Evolutionary conservation across 2,797 vertebrate species (phyloP), one percentile per base, ranked within the genome.

Genomic region (Girardinus metallicus): DNA sequence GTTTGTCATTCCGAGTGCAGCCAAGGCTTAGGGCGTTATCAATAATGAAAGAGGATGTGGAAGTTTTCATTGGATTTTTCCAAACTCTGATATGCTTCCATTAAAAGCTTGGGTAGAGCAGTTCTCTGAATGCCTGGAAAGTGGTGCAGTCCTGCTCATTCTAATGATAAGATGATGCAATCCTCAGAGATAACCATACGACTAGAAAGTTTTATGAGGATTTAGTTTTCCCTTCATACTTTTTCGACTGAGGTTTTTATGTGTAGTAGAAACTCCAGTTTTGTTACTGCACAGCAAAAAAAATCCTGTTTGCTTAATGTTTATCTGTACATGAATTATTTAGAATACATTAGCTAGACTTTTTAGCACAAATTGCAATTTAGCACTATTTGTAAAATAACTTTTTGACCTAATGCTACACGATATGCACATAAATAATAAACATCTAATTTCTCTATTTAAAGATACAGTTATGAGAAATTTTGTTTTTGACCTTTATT

Each of bases 21-120:
- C 85, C 80, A 87, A 82, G 81, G 85, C 89, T 92, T 79, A 51
- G 78, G 84, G 83, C 66, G 8, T 62, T 39, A 84, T 94, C 75
- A 90, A 86, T 91, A 84, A 89, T 88, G 79, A 57, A 93, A 87
- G 79, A 89, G 77, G 84, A 83, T 80, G 81, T 79, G 79, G 87
- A 87, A 78, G 80, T 86, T 90, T 86, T 44, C 77, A 66, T 18
- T 36, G 31, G 60, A 11, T 86, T 90, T 74, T 75, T 75, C 31
- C 49, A 53, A 75, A 88, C 74, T 81, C 76, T 82, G 76, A 64
- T 31, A 76, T 70, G 62, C 53, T 82, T 80, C 46, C 47, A 76
- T 84, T 83, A 77, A 64, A 79, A 88, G 78, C 71, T 68, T 18
- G 1, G 39, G 18, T 86, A 57, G 75, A 81, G 49, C 29, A 71